These are phyloP conservation scores for Drosophila azteca DNA, from an alignment of 1,140 invertebrate genomes.

Conservation along the genomic window DNA sequence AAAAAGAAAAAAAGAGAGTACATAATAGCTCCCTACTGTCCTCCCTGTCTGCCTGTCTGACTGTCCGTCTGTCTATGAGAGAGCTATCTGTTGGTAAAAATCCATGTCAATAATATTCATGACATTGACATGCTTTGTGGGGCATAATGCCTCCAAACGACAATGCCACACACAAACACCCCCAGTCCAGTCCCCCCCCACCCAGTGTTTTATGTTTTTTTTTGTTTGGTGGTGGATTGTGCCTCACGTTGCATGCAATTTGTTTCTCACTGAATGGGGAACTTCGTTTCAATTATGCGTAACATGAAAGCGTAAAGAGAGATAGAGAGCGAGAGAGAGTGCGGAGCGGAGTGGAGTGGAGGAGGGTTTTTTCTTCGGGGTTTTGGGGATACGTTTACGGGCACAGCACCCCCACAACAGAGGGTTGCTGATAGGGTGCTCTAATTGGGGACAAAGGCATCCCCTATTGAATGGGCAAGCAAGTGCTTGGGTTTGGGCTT, in stretches of 20 bases:
- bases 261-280: constrained; percentile 61
- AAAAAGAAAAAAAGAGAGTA: constrained; percentile 27
- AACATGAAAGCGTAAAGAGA: constrained; percentile 58
- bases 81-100: constrained; percentile 42
- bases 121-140: constrained; percentile 79
- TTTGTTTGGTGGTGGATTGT: constrained; percentile 41
- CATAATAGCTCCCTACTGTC: constrained; percentile 46
- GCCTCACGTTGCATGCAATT: constrained; percentile 11
- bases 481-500: neutral
- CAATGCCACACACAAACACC: no score
- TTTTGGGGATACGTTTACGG: constrained; percentile 21
- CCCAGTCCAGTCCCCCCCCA: no score
- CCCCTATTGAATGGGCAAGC: neutral
- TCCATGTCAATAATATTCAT: constrained; percentile 80
- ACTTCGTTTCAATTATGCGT: constrained; percentile 73
- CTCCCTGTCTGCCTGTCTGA: constrained; percentile 3
- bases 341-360: neutral
- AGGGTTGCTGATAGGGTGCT: constrained; percentile 39
- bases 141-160: constrained; percentile 25
- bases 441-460: constrained; percentile 47
- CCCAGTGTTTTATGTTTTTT: no score
- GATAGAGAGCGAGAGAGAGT: neutral
- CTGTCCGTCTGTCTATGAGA: constrained; percentile 15
- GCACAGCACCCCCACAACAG: constrained; percentile 16
- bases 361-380: neutral